Base-by-base conservation (phyloP, 2,113 vertebrate genomes). In the Chaenocephalus aceratus region DNA sequence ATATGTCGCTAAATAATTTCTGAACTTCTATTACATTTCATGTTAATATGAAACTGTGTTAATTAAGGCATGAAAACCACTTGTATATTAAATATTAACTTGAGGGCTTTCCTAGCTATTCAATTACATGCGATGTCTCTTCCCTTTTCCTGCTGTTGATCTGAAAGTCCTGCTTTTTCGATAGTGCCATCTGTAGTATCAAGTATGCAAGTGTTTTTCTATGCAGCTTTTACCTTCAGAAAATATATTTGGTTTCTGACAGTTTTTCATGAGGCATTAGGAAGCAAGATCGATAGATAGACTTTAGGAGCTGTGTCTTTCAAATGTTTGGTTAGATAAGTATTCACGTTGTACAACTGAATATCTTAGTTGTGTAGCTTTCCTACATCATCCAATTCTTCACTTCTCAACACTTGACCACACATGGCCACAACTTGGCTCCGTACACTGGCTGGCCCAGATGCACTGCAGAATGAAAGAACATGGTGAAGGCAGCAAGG, bases 341-440 rank as follows among this genome's bases (percentile, higher is more conserved):
- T 41, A n/a, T n/a, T n/a, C n/a, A n/a, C n/a, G n/a, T n/a, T n/a
- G n/a, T n/a, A n/a, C n/a, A n/a, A n/a, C n/a, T n/a, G n/a, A 12
- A 21, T 64, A 52, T 45, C 30, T 36, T 64, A 10, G 44, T 72
- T 46, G 26, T 49, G 5, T 16, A 64, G 9, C 65, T 60, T 65
- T 75, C 66, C 56, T 41, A 52, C 54, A 41, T 78, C 64, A 64
- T 79, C 48, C 44, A 54, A 10, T 74, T 48, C 65, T 61, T 85
- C 52, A 52, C 34, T 54, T 82, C 52, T 76, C 67, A 71, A 53
- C 74, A 80, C 86, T 86, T 89, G 75, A 88, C 82, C 86, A 86
- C 73, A 85, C 74, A 68, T 53, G 78, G 70, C 65, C 68, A 54
- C 68, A 63, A 78, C 84, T 72, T 62, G 72, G 56, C 63, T 76